Evolutionary conservation across 2,113 vertebrate genomes (phyloP), one percentile per base, ranked within the genome.

Genomic region (Notothenia coriiceps): DNA sequence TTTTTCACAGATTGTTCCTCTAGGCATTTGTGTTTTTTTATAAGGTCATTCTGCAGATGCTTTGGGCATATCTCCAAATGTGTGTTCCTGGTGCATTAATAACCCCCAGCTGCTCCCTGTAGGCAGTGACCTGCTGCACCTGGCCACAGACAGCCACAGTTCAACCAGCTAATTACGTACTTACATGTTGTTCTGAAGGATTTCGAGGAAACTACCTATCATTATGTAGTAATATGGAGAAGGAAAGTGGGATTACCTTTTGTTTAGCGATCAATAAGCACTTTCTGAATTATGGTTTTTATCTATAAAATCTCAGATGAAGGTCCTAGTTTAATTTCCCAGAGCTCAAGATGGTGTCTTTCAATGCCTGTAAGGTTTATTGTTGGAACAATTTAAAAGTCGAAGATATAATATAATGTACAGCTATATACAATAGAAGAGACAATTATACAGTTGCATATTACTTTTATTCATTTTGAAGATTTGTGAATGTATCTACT

Each of bases 81-180:
- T 80, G 75, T 72, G 44, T 74, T 84, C 75, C 82, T 77, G 76
- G 79, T 80, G 57, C 60, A 77, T 82, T 64, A 52, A 68, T 82
- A 63, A 69, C 50, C 67, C 10, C 40, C 74, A 88, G 85, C 80
- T 90, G 88, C 57, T 83, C 17, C 61, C 65, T 62, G 18, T 15
- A 79, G 80, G 63, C 35, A 71, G 22, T 69, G 84, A 70, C 70
- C 55, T 71, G 52, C 64, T 63, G 55, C 74, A 86, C 70, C 76
- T 67, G 52, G 66, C 62, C 25, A 61, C 49, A 74, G 57, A 61
- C 52, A 74, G 33, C 59, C 70, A 62, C 15, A 18, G 59, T 50
- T 62, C 40, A 63, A 50, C 35, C 64, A 11, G 49, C 33, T 52
- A 85, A 78, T 77, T 51, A 79, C 1, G 1, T 33, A 62, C 35